Base-by-base conservation (phyloP, 1,140 invertebrate genomes). In the Belonocnema kinseyi region DNA sequence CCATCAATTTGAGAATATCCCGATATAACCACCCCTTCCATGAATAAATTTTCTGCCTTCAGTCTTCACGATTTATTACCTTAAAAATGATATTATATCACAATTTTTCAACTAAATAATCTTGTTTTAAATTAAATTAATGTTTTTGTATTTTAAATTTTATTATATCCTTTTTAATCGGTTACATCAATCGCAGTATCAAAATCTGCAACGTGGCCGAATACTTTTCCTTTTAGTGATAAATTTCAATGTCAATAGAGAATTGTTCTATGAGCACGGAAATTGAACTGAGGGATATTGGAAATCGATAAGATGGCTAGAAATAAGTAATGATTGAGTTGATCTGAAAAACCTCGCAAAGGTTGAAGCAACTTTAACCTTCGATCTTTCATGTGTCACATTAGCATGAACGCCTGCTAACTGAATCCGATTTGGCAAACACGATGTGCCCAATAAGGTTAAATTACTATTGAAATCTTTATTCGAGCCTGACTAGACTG, bases 311-410 rank as follows among this genome's bases (percentile, higher is more conserved):
- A 66, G 61, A 46, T 40, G 40, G 40, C 33, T 66, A 40, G 40
- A 40, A 10, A 40, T 66, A 46, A 66, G n/a, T 46, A 33, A 33
- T 66, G 46, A 66, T 66, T 40, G 33, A 8, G 14, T 14, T 8
- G 40, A 40, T 46, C n/a, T 66, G 61, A 26, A 46, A 66, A 66
- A n/a, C 61, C 26, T 66, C 33, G n/a, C 61, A 66, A 14, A 16
- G 61, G 21, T 61, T 61, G 6, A 61, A 33, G 61, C n/a, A 40
- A 16, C 26, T 40, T 66, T 66, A 66, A 66, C 33, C 61, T 46
- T 66, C 61, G 61, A 66, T 66, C 61, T 66, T 66, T 66, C 61
- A 66, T 21, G 33, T 66, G 61, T 66, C 26, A 66, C 61, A 66
- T 66, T 66, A 66, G 40, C 61, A 66, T 66, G 26, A 16, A 40